Conservation (phyloP, 2,888 invertebrate species). For the Drosophila neotestacea region DNA sequence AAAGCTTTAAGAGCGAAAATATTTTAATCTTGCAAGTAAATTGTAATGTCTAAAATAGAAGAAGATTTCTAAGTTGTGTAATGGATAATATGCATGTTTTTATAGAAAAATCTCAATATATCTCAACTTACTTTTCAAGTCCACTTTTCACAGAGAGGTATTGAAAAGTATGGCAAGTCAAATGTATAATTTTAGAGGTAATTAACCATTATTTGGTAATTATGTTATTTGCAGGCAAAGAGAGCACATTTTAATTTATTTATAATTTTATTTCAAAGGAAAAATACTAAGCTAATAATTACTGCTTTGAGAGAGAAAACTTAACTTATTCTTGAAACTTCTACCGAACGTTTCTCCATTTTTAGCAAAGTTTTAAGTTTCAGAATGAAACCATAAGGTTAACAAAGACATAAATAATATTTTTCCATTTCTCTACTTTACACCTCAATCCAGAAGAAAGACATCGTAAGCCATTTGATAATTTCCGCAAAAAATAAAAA, state of each 20-base stretch:
- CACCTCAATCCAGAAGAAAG: not conserved
- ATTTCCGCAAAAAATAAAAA: conserved; percentile 2
- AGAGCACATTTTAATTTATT: too few relatives aligned
- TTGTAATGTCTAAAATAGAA: not conserved
- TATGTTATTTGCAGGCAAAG: too few relatives aligned
- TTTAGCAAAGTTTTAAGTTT: not conserved
- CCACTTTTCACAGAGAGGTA: too few relatives aligned
- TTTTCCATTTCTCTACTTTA: not conserved
- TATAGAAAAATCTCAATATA: not conserved
- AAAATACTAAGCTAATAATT: too few relatives aligned
- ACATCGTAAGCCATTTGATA: conserved; percentile 6
- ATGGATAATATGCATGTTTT: not conserved
- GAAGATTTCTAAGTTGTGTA: not conserved
- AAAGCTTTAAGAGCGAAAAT: not conserved
- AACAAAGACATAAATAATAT: not conserved
- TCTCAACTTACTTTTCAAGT: not conserved
- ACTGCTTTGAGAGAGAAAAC: too few relatives aligned
- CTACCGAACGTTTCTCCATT: too few relatives aligned
- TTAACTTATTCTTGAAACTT: too few relatives aligned
- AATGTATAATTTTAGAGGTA: too few relatives aligned
- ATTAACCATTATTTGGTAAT: too few relatives aligned
- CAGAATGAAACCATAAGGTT: not conserved
- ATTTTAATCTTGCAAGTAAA: not conserved
- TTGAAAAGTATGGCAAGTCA: too few relatives aligned
- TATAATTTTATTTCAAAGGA: too few relatives aligned